Percentiles rank a stretch among this genome's conserved stretches.
Evolutionary conservation across 2,113 vertebrate species (phyloP).

Genomic region (Ictalurus furcatus): DNA sequence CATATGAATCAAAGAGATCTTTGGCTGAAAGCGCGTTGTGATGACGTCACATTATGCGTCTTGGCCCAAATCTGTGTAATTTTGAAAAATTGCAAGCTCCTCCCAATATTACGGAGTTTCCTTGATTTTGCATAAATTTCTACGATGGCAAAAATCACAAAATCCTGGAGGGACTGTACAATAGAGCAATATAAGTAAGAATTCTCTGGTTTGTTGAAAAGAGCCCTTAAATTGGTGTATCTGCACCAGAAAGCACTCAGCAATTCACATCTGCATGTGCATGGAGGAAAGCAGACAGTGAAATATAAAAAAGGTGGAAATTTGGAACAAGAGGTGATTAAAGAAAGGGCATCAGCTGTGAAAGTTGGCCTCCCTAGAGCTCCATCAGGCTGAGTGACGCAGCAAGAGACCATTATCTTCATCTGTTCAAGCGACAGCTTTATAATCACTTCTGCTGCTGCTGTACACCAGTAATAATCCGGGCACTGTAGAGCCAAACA

Average conservation of each 20-base stretch:
- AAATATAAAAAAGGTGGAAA: not conserved
- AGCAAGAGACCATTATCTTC: conserved; percentile 54
- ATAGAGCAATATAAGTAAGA: not conserved
- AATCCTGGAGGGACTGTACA: not conserved
- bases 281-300: conserved; percentile 17
- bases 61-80: no score
- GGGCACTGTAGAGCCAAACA: conserved; percentile 33
- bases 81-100: no score
- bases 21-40: no score
- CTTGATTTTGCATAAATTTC: no score
- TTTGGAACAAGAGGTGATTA: conserved; percentile 49
- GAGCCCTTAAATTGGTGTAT: conserved; percentile 45
- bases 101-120: no score
- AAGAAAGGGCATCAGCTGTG: conserved; percentile 50
- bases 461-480: conserved; percentile 45
- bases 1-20: no score
- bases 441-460: conserved; percentile 43
- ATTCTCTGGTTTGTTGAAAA: not conserved
- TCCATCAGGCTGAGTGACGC: conserved; percentile 43
- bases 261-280: conserved; percentile 28
- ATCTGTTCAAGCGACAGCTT: conserved; percentile 51
- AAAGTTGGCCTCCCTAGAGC: conserved; percentile 33
- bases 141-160: no score
- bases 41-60: no score
- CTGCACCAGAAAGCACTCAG: conserved; percentile 44